Base-by-base conservation (phyloP, 1,140 invertebrate species). In the Subanguina moxae region DNA sequence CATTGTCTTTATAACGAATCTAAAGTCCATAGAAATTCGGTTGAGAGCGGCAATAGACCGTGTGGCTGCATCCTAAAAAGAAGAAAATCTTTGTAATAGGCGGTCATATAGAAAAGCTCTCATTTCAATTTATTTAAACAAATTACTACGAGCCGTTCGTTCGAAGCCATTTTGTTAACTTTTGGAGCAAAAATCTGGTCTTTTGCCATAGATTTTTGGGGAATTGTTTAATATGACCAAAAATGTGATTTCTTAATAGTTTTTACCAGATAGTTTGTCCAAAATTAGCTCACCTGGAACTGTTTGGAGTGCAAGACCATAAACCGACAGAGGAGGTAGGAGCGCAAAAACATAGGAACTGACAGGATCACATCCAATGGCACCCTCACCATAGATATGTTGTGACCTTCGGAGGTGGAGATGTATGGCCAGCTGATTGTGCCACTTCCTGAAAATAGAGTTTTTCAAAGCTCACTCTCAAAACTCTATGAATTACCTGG, bases 281-380 rank as follows among this genome's bases (percentile, higher is more conserved):
- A 52, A 52, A 52, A 30, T 42, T 42, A 42, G n/a, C 19, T 25
- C 64, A 82, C 79, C 66, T 82, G 80, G 86, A 98, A 99, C 66
- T 99, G 88, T 88, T 97, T 97, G 84, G 92, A 94, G 86, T 99
- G 96, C 76, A 99, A 88, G 76, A 99, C 88, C 94, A 99, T 97
- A 74, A 97, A 95, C 77, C 96, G 89, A 86, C 94, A 97, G 84
- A 99, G 96, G 83, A 99, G 89, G 87, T 99, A 99, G 75, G 98
- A 89, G 80, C 96, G 88, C 82, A 97, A 89, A 88, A 98, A 99
- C 96, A 98, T 99, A 76, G 95, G 95, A 82, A 99, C 87, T 78
- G 94, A 97, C 67, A 99, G 88, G 68, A 93, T 89, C 65, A 97
- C 92, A 84, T 98, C 95, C n/a, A 82, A 45, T 1, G 80, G 80